Evolutionary conservation across 92 coral and sea anemone species (phyloP), one percentile per base, ranked within the genome.

Genomic region (Epizoanthus rinbou): DNA sequence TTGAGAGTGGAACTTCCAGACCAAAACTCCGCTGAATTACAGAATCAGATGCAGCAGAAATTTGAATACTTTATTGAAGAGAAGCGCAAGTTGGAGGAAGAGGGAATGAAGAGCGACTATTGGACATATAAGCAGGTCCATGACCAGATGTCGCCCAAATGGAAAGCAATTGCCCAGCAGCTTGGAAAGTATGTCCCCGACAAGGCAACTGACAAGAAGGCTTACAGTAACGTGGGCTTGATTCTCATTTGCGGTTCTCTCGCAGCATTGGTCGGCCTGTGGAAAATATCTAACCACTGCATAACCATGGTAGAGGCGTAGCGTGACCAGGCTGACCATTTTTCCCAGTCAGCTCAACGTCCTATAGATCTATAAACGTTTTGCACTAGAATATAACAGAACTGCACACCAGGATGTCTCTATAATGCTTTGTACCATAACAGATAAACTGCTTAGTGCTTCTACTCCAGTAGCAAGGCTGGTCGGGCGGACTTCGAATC

Each of bases 111-210:
- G 21, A 76, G 81, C 43, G 81, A 58, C 15, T 5, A 31, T 13
- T 76, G 81, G 81, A 76, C 81, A 5, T 76, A 57, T 58, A 18
- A 53, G 41, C 54, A 9, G 41, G 81, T 59, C 57, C 81, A 76
- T 33, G 28, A 35, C 4, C 31, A 76, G 33, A 53, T 76, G 17
- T 76, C 81, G 3, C 57, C 81, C 11, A 15, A 35, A 15, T 76
- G 81, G 81, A 76, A 18, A 28, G 18, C 18, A 0, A 10, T n/a
- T 9, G 81, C 57, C 8, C 6, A 15, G 4, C 4, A 35, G n/a
- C 69, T 76, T 16, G 69, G 39, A 22, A 76, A 76, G 43, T 58
- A 24, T 37, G n/a, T 18, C 47, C 81, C 81, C 52, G 18, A 25
- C 41, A 14, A 64, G 35, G 5, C 69, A 0, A 24, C 69, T 16